Evolutionary conservation across 1,140 invertebrate species (phyloP), one percentile per base, ranked within the genome.

Genomic region (Zeugodacus cucurbitae): DNA sequence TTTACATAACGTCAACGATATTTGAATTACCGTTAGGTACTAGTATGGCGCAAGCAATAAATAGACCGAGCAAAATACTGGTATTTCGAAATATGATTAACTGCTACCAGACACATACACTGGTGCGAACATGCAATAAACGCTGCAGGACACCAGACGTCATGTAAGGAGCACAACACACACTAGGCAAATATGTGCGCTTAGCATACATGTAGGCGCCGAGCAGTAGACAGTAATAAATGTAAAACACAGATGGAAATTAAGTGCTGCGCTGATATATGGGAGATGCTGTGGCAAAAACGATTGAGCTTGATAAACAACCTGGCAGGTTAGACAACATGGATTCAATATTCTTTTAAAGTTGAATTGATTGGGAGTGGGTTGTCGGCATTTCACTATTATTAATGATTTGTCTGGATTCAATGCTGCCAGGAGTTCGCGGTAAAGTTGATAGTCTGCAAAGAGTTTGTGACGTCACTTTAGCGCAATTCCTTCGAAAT

Each of bases 51-150:
- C n/a, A n/a, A 6, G 22, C 58, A 62, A 62, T 62, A 62, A 62
- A 62, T 62, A 62, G 26, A 26, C 58, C n/a, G n/a, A 62, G 58
- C n/a, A 62, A 62, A 62, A 62, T 54, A 54, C 14, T 54, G 48
- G 48, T 62, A 62, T 62, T 62, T 62, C n/a, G 58, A 62, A 62
- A 62, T 62, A 62, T 62, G 58, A 62, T 62, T 62, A 62, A 62
- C 58, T 62, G 58, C n/a, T 4, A 62, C 58, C n/a, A 62, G 26
- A 62, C 58, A 26, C 8, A 62, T n/a, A 62, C 48, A 54, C 7
- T 6, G 6, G 26, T 62, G 26, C 14, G 20, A 74, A 74, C 22
- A 22, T 74, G 34, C 67, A 74, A 62, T 74, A 32, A 74, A 37
- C 34, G 37, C 34, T 1, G 67, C 67, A 74, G 34, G 64, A 34